Conservation (phyloP, 2,113 vertebrate species). For the Diglossa brunneiventris region DNA sequence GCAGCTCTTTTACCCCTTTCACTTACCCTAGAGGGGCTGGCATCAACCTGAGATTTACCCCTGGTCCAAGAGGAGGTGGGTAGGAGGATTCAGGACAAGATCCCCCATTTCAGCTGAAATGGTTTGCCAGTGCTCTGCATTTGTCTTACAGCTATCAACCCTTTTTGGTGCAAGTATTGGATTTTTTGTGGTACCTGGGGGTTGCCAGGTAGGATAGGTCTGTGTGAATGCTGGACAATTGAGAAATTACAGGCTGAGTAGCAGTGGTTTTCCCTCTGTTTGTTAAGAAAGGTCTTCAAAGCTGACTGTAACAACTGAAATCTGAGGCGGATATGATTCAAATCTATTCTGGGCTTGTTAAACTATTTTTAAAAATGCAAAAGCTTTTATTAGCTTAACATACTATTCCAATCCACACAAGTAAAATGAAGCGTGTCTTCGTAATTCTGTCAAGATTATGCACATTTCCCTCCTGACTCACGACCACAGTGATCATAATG, state of each 20-base stretch:
- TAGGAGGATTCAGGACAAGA: not conserved
- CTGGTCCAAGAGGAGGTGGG: not conserved
- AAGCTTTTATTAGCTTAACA: conserved; percentile 35
- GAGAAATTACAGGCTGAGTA: not conserved
- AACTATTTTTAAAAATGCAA: conserved; percentile 44
- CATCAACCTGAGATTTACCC: not conserved
- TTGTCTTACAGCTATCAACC: not conserved
- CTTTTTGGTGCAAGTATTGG: not conserved
- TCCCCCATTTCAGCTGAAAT: not conserved
- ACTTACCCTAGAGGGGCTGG: not conserved
- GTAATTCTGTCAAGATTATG: conserved; percentile 52
- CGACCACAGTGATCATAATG: conserved; percentile 53
- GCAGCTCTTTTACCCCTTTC: not conserved
- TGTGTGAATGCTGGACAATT: not conserved
- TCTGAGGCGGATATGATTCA: conserved; percentile 9
- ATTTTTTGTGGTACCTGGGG: not conserved
- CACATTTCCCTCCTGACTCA: conserved; percentile 61
- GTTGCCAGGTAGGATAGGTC: not conserved
- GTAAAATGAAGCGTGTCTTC: conserved; percentile 7
- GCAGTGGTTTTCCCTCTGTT: not conserved
- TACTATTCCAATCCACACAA: not conserved
- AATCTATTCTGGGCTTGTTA: conserved; percentile 8
- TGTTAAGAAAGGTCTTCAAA: not conserved
- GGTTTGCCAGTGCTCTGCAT: not conserved
- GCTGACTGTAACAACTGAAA: conserved; percentile 1